A percentile compares a stretch with the other conserved stretches of the same genome.
Conservation (phyloP, 2,888 invertebrate genomes). For the Pheosia tremula region DNA sequence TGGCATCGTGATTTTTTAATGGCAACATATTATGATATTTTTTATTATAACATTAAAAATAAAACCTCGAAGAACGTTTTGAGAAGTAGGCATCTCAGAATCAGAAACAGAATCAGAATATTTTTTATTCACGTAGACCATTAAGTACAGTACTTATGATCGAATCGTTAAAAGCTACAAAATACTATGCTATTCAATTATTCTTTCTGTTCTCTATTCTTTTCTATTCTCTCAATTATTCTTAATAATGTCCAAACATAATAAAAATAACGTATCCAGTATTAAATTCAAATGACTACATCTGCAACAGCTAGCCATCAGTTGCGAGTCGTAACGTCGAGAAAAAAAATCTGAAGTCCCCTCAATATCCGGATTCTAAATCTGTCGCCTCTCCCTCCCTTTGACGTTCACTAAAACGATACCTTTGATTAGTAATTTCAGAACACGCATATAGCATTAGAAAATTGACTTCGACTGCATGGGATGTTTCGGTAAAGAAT, state of each 20-base stretch:
- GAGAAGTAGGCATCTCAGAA: too few relatives aligned
- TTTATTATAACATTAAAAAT: too few relatives aligned
- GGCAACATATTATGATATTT: too few relatives aligned
- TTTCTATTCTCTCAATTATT: too few relatives aligned
- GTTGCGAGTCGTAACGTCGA: slow-evolving; percentile 53
- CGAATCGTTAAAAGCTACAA: too few relatives aligned
- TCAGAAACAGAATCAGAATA: too few relatives aligned
- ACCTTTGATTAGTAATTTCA: slow-evolving; percentile 60
- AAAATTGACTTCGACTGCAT: slow-evolving; percentile 29
- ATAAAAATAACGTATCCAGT: slow-evolving; percentile 32
- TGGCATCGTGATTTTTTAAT: too few relatives aligned
- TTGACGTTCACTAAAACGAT: slow-evolving; percentile 60
- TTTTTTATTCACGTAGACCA: too few relatives aligned
- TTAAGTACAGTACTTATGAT: too few relatives aligned
- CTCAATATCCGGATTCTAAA: slow-evolving; percentile 76
- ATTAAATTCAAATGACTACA: slow-evolving; percentile 13
- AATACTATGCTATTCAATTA: too few relatives aligned
- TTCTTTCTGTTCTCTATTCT: too few relatives aligned
- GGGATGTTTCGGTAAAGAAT: slow-evolving; percentile 27
- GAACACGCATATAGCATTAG: slow-evolving; percentile 37
- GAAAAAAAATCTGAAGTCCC: slow-evolving; percentile 58
- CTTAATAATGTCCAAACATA: neutral
- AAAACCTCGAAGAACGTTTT: too few relatives aligned
- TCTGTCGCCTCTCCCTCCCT: slow-evolving; percentile 56
- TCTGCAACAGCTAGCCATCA: slow-evolving; percentile 45